phyloP scores from a whole-genome alignment of 2,113 vertebrate species.

The Muntiacus muntjak region DNA sequence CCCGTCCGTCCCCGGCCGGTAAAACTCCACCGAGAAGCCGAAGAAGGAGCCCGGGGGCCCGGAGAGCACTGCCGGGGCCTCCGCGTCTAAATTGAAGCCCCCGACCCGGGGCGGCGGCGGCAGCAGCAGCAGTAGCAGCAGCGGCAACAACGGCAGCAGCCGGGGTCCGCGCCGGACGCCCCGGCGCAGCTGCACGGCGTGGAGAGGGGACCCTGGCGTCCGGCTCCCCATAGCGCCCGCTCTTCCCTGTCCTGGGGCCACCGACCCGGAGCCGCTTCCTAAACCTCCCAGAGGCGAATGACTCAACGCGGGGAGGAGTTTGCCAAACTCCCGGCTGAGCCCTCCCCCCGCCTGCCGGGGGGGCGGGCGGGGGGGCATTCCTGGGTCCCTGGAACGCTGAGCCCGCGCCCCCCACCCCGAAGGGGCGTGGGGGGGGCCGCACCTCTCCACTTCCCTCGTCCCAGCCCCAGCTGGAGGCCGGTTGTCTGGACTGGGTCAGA shows the following conservation, averaged over 20 bases:
- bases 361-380: constrained; percentile 63
- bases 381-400: constrained; percentile 58
- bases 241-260: constrained; percentile 75
- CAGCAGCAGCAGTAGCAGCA: constrained; percentile 59
- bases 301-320: constrained; percentile 77
- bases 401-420: constrained; percentile 58
- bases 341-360: constrained; percentile 61
- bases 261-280: constrained; percentile 76
- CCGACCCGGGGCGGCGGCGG: constrained; percentile 75
- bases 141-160: constrained; percentile 16
- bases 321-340: constrained; percentile 68
- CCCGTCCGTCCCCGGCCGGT: constrained; percentile 85
- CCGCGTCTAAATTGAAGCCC: constrained; percentile 89
- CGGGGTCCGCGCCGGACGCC: constrained; percentile 20
- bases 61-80: constrained; percentile 84
- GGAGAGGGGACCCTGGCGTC: constrained; percentile 53
- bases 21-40: constrained; percentile 93
- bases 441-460: constrained; percentile 33
- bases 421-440: constrained; percentile 52
- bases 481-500: constrained; percentile 59
- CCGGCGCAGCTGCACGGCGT: constrained; percentile 36
- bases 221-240: constrained; percentile 65
- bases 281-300: constrained; percentile 76
- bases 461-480: constrained; percentile 57
- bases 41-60: constrained; percentile 89